Evolutionary conservation across 2,888 invertebrate genomes (phyloP).

Genomic region (Hipparchia sbordonii): DNA sequence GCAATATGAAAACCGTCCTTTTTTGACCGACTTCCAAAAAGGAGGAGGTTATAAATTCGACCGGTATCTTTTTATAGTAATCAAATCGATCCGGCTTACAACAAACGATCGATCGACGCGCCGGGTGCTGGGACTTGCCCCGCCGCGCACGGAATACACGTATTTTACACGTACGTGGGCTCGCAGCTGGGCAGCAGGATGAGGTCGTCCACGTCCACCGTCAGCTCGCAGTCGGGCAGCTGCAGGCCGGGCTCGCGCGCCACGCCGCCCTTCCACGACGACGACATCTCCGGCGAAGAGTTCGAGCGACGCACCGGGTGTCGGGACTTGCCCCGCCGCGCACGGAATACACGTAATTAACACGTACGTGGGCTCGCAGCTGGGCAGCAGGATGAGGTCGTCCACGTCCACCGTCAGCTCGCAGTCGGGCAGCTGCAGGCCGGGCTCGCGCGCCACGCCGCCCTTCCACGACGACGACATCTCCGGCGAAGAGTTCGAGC

Average conservation of each 20-base stretch:
- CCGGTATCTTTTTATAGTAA: too few species aligned
- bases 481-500: constrained; percentile 96
- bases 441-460: constrained; percentile 31
- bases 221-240: constrained; percentile 27
- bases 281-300: constrained; percentile 96
- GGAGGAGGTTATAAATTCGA: too few species aligned
- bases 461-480: constrained; percentile 94
- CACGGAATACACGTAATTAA: constrained; percentile 43
- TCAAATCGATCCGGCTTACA: too few species aligned
- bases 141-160: constrained; percentile 39
- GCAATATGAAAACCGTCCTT: too few species aligned
- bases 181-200: constrained; percentile 65
- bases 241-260: constrained; percentile 28
- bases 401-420: constrained; percentile 41
- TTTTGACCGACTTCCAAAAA: too few species aligned
- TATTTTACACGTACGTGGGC: constrained; percentile 60
- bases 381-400: constrained; percentile 58
- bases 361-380: constrained; percentile 63
- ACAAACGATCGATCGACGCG: too few species aligned
- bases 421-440: constrained; percentile 15
- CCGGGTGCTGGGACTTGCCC: too few species aligned
- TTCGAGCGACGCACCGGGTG: constrained; percentile 84
- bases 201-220: constrained; percentile 42
- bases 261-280: constrained; percentile 87
- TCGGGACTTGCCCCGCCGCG: too few species aligned